These are phyloP conservation scores for Oxyscelio sp. DNA, from an alignment of 2,888 invertebrate species.

Conservation along the genomic window DNA sequence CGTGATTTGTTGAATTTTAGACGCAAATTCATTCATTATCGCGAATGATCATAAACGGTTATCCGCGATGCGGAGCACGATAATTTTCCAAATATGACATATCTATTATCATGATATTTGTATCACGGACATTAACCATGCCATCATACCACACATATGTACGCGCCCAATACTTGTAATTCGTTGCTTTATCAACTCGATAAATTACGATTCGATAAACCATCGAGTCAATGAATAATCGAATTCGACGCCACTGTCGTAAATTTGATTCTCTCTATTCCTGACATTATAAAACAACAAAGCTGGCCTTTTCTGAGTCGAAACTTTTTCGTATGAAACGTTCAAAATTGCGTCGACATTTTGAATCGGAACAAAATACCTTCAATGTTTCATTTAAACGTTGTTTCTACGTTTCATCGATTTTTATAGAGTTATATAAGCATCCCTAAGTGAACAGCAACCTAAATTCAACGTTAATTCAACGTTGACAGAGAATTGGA, in stretches of 20 bases:
- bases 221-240: constrained; percentile 48
- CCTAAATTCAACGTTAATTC: too few species aligned
- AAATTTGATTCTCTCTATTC: constrained; percentile 12
- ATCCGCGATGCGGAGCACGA: constrained; percentile 53
- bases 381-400: too few species aligned
- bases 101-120: constrained; percentile 68
- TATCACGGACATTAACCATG: constrained; percentile 58
- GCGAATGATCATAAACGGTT: constrained; percentile 46
- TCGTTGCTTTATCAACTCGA: constrained; percentile 59
- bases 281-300: too few species aligned
- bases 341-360: too few species aligned
- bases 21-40: constrained; percentile 45
- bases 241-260: constrained; percentile 7
- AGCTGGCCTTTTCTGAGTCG: too few species aligned
- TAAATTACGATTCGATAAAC: constrained; percentile 63
- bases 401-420: too few species aligned
- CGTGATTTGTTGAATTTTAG: constrained; percentile 17
- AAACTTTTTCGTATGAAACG: too few species aligned
- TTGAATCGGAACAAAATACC: too few species aligned
- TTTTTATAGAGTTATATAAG: too few species aligned
- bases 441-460: too few species aligned
- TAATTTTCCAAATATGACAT: constrained; percentile 61
- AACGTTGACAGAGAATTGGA: too few species aligned
- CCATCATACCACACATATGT: constrained; percentile 51
- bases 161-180: constrained; percentile 22